Evolutionary conservation across 2,113 vertebrate genomes (phyloP).

Genomic region (Gracilinanus agilis): DNA sequence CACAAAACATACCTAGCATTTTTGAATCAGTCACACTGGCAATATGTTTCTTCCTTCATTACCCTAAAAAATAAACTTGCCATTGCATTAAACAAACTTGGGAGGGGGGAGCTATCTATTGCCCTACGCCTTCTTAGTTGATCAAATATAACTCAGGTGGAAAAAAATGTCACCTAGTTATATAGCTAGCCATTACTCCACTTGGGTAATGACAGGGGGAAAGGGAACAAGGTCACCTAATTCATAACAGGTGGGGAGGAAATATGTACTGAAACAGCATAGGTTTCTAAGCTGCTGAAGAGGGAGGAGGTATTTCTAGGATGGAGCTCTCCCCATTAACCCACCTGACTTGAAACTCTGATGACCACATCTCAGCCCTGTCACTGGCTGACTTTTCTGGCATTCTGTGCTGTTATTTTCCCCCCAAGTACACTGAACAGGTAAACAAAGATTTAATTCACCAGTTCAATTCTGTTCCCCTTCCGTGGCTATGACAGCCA

Average conservation of each 20-base stretch:
- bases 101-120: not conserved
- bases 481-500: not conserved
- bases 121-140: not conserved
- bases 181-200: not conserved
- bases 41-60: not conserved
- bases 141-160: not conserved
- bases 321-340: not conserved
- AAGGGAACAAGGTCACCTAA: not conserved
- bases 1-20: not conserved
- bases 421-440: not conserved
- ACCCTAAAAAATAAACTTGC: not conserved
- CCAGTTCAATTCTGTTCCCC: not conserved
- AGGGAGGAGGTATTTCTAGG: not conserved
- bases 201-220: not conserved
- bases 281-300: not conserved
- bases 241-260: not conserved
- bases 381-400: not conserved
- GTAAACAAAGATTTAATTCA: not conserved
- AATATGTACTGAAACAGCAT: not conserved
- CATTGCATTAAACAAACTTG: not conserved
- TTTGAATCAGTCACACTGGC: not conserved
- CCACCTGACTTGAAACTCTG: not conserved
- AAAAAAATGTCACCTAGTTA: not conserved
- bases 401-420: not conserved
- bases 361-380: not conserved